Percentiles rank a stretch among this genome's conserved stretches.
Evolutionary conservation across 2,888 invertebrate species (phyloP).

Genomic region (Hesperia comma): DNA sequence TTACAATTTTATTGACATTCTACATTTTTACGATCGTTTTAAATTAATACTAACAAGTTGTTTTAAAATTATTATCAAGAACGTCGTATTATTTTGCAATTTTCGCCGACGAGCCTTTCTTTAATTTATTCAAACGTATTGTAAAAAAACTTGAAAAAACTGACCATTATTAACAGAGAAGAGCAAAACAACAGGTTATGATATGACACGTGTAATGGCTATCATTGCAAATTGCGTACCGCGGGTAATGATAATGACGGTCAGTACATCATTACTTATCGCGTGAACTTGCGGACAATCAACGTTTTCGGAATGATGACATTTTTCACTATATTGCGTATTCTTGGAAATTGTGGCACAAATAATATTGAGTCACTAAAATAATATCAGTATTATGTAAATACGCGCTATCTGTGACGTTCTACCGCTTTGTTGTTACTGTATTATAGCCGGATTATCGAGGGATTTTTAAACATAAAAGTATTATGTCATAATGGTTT

Average conservation of each 20-base stretch:
- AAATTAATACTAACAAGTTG: too few relatives aligned
- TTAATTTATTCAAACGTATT: too few relatives aligned
- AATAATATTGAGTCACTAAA: slow-evolving; percentile 3
- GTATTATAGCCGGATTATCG: not conserved
- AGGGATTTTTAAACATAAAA: not conserved
- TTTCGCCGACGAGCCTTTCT: too few relatives aligned
- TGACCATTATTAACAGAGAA: not conserved
- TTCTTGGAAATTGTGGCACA: not conserved
- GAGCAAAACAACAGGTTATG: slow-evolving; percentile 18
- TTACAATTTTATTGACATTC: too few relatives aligned
- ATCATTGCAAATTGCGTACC: slow-evolving; percentile 35
- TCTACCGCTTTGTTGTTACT: not conserved
- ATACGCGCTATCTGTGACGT: too few relatives aligned
- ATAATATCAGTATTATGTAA: not conserved
- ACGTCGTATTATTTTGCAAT: too few relatives aligned
- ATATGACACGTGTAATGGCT: slow-evolving; percentile 26
- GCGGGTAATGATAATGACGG: slow-evolving; percentile 29
- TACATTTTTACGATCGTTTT: too few relatives aligned
- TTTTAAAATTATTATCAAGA: too few relatives aligned
- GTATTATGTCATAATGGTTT: not conserved
- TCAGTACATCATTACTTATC: slow-evolving; percentile 27
- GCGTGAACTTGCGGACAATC: slow-evolving; percentile 21
- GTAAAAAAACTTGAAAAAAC: not conserved
- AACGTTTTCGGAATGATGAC: slow-evolving; percentile 21
- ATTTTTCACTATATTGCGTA: slow-evolving; percentile 11